Base-by-base conservation (phyloP, 2,888 invertebrate genomes). In the Heteropelma amictum region DNA sequence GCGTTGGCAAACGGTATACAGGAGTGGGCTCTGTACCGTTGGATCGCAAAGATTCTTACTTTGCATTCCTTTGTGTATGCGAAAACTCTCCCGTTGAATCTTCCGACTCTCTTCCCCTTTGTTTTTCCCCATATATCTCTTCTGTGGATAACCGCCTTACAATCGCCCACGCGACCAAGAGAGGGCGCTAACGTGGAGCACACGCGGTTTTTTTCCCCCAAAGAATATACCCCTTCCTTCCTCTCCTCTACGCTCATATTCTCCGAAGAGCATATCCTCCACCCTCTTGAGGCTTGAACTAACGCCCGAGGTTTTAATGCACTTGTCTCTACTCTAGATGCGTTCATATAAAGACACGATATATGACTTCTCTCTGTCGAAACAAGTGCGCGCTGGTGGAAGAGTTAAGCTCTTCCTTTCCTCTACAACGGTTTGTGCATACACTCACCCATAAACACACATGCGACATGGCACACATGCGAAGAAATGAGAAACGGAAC, bases 291-390 rank as follows among this genome's bases (percentile, higher is more conserved):
- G 82, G 86, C 87, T 84, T 87, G 86, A 88, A 86, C 88, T 85
- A 87, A 87, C 88, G 88, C 86, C 87, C 86, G 85, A 84, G 87
- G 84, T 87, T 89, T 89, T 89, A 88, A 89, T 88, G 88, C 88
- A 88, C 88, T 89, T 89, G 89, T 88, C n/a, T n/a, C 88, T 88
- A 86, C 87, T 88, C 83, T 81, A 86, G 86, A 87, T 87, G 86
- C 86, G 86, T 83, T 86, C 85, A 87, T n/a, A n/a, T 88, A 87
- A 87, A 88, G 87, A 86, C 85, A 40, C 68, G 58, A 86, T 85
- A 84, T 82, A 84, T 85, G 83, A 77, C 84, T 82, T 63, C 60
- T 61, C 69, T 85, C 81, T 84, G 85, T 83, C 82, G 83, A 84
- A 80, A 71, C 58, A 74, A 72, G 51, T 45, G 19, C 80, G 80